Evolutionary conservation across 1,140 invertebrate genomes (phyloP).

Genomic region (Heliconius hermathena): DNA sequence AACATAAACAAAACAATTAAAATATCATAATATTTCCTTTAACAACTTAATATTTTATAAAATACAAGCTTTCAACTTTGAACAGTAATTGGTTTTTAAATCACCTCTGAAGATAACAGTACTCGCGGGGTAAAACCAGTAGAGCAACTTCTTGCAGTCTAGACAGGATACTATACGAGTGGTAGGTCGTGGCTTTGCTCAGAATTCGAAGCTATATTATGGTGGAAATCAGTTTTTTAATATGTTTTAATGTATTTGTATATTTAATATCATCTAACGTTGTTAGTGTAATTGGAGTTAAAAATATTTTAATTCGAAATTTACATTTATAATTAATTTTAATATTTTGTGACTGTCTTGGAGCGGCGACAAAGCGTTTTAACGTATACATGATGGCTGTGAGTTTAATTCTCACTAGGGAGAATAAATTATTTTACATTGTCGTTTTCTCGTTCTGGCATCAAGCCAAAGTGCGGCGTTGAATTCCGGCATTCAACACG

Average conservation of each 20-base stretch:
- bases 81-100: conserved; percentile 10
- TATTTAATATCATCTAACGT: too few species aligned
- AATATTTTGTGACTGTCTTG: too few species aligned
- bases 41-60: conserved; percentile 11
- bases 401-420: too few species aligned
- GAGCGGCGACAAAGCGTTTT: too few species aligned
- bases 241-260: not conserved
- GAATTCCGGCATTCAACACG: too few species aligned
- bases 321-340: too few species aligned
- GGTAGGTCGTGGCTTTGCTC: conserved; percentile 17
- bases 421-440: too few species aligned
- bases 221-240: not conserved
- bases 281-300: too few species aligned
- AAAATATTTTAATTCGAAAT: too few species aligned
- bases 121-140: conserved; percentile 28
- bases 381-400: too few species aligned
- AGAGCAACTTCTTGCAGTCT: conserved; percentile 38
- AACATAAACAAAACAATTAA: not conserved
- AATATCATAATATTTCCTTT: not conserved
- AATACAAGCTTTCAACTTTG: not conserved
- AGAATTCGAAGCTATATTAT: not conserved
- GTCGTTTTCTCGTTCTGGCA: too few species aligned
- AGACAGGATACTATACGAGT: conserved; percentile 33
- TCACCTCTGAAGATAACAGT: conserved; percentile 23
- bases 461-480: too few species aligned